Evolutionary conservation across 2,888 invertebrate species (phyloP).

Genomic region (Oscheius sp.): DNA sequence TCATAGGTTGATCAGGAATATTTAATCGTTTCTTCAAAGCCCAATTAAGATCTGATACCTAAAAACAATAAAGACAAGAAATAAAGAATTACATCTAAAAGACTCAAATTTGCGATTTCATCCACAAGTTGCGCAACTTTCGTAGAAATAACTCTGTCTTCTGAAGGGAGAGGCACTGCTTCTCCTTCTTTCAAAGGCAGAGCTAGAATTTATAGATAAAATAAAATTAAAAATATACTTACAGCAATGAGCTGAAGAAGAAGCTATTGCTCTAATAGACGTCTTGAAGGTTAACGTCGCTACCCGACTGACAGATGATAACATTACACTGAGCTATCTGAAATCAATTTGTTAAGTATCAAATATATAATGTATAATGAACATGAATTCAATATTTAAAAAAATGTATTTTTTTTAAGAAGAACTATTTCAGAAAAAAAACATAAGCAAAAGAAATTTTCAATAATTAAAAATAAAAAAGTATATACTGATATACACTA

Average conservation of each 20-base stretch:
- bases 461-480: no score
- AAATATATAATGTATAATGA: no score
- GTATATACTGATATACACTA: no score
- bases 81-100: constrained; percentile 65
- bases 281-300: constrained; percentile 8
- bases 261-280: constrained; percentile 14
- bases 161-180: constrained; percentile 47
- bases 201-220: constrained; percentile 33
- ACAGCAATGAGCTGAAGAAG: constrained; percentile 17
- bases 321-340: constrained; percentile 13
- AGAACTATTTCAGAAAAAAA: no score
- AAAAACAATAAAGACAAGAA: neutral
- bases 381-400: no score
- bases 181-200: constrained; percentile 53
- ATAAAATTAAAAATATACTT: neutral
- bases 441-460: no score
- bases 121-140: constrained; percentile 62
- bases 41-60: constrained; percentile 67
- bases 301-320: constrained; percentile 12
- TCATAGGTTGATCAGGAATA: constrained; percentile 66
- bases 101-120: constrained; percentile 64
- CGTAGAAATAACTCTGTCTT: constrained; percentile 58
- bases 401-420: no score
- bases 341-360: neutral
- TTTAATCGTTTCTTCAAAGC: constrained; percentile 69